Conservation (phyloP, 37 sponge, comb jelly and placozoan genomes). For the Cliona cf. orientalis region DNA sequence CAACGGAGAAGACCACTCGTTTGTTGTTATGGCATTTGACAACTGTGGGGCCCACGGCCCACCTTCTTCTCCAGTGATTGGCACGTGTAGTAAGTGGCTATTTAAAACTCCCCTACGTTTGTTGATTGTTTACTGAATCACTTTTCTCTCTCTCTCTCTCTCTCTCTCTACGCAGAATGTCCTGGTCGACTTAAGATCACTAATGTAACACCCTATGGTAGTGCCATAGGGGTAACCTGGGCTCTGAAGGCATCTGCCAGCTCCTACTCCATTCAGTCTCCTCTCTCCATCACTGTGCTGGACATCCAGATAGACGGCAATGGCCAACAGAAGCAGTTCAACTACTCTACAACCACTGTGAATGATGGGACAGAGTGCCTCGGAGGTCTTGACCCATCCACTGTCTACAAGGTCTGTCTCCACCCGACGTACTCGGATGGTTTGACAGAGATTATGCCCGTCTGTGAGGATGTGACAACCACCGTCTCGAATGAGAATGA, state of each 20-base stretch:
- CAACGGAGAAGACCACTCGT: neutral
- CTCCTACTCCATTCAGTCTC: neutral
- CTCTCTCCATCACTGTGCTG: neutral
- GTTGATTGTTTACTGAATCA: no score
- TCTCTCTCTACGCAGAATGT: neutral
- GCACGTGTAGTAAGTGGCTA: neutral
- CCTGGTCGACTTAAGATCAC: neutral
- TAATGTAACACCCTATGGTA: no score
- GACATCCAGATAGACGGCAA: no score
- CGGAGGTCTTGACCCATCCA: neutral
- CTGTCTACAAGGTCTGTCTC: neutral
- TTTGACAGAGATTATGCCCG: no score
- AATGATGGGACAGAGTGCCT: neutral
- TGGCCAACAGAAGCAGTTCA: neutral
- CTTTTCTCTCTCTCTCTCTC: neutral
- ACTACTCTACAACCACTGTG: neutral
- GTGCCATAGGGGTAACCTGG: neutral
- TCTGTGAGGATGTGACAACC: neutral
- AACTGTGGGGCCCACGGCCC: neutral
- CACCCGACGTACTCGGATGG: no score
- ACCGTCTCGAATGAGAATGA: neutral
- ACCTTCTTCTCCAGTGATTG: neutral
- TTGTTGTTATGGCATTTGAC: neutral
- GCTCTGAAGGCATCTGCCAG: neutral
- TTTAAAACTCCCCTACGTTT: no score